Conservation (phyloP, 2,113 vertebrate species). For the Varanus komodoensis region DNA sequence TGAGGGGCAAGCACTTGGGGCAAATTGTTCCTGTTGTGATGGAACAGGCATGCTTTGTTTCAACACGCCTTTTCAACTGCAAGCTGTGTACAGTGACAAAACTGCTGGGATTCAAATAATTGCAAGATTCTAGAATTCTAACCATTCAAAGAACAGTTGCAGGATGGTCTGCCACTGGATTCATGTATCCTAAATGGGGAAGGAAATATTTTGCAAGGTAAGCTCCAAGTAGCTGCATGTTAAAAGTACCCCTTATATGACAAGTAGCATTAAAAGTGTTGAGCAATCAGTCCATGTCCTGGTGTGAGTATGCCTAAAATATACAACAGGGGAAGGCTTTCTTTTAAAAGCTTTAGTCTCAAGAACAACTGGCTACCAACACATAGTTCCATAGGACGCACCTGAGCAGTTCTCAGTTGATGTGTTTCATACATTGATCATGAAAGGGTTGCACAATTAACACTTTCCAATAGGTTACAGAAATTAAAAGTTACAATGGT, state of each 20-base stretch:
- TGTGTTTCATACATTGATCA: too few species aligned
- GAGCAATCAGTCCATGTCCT: too few species aligned
- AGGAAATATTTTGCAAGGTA: background rate
- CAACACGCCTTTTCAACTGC: background rate
- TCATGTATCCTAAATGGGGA: background rate
- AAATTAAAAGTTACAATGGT: too few species aligned
- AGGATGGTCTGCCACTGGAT: background rate
- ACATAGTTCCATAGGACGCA: too few species aligned
- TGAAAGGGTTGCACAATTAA: too few species aligned
- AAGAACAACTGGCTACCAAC: too few species aligned
- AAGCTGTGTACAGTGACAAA: background rate
- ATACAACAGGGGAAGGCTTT: too few species aligned
- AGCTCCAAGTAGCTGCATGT: background rate
- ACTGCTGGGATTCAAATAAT: conserved; percentile 23
- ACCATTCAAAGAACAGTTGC: conserved; percentile 7
- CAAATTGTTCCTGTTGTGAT: background rate
- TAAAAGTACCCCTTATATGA: background rate
- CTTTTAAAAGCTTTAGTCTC: too few species aligned
- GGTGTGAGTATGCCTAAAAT: too few species aligned
- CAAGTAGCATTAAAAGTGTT: too few species aligned
- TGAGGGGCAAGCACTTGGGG: background rate
- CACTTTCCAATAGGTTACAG: too few species aligned
- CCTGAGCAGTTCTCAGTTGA: too few species aligned
- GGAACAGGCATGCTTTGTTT: background rate
- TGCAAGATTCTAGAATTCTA: conserved; percentile 9